Percentiles rank a stretch among this genome's conserved stretches.
Conservation (phyloP, 2,888 invertebrate species). For the Coremacera marginata region DNA sequence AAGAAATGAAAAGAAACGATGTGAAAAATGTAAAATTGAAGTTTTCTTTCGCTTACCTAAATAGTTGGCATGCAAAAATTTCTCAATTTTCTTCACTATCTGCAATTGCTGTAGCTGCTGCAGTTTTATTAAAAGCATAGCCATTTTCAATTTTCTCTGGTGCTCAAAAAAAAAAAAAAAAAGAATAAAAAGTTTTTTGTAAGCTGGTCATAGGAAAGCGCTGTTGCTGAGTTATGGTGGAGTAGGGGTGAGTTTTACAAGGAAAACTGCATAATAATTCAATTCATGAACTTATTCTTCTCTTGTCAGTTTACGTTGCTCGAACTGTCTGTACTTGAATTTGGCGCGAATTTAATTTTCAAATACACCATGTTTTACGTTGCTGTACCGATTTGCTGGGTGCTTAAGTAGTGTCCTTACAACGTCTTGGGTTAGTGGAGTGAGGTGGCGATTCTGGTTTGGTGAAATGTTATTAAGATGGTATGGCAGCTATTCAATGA, state of each 20-base stretch:
- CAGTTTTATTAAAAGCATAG: conserved; percentile 8
- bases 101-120: background rate
- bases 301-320: conserved; percentile 23
- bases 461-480: background rate
- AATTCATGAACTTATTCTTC: conserved; percentile 37
- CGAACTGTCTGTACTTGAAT: conserved; percentile 30
- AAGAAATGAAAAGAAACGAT: background rate
- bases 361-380: conserved; percentile 29
- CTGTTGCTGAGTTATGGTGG: background rate
- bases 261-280: conserved; percentile 35
- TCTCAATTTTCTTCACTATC: background rate
- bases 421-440: background rate
- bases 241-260: background rate
- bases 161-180: background rate
- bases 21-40: conserved; percentile 4
- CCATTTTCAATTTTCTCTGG: conserved; percentile 19
- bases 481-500: conserved; percentile 58
- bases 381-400: background rate
- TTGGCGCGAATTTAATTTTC: conserved; percentile 39
- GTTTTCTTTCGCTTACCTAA: conserved; percentile 4
- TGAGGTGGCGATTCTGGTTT: background rate
- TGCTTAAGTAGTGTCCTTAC: conserved; percentile 6
- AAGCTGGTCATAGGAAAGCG: background rate
- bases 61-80: conserved; percentile 15
- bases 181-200: too few species aligned